Evolutionary conservation across 2,113 vertebrate genomes (phyloP), one percentile per base, ranked within the genome.

Genomic region (Galemys pyrenaicus): DNA sequence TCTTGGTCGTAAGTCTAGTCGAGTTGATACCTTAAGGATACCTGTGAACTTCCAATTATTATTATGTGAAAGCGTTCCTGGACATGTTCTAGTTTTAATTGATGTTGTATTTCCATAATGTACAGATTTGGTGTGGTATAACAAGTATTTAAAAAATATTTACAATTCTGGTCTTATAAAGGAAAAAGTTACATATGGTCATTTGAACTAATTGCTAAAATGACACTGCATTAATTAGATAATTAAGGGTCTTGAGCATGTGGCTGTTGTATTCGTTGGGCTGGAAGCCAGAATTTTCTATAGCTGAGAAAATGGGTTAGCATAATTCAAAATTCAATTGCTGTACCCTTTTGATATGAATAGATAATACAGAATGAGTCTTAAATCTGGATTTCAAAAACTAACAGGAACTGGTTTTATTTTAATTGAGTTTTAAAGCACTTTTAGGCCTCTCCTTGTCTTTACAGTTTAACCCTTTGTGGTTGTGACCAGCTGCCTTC

Each of bases 181-280:
- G 94, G 77, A 97, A 97, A 95, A 98, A 97, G 96, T 97, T 98
- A 94, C 96, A 95, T 98, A 97, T 98, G 97, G 97, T 98, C 98
- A 98, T 98, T 97, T 98, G 98, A 98, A 97, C 97, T 98, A 98
- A 98, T 98, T 98, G 97, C 97, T 97, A 97, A 98, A 98, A 97
- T 0, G 98, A 97, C 96, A 98, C 97, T 96, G 95, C 96, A 97
- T 98, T 98, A 99, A 98, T 98, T 98, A 98, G 98, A 97, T 98
- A 98, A 98, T 98, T 98, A 98, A 98, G 97, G 98, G 97, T 98
- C 97, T 96, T 0, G 62, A 98, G 96, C 97, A 97, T 98, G 97
- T 98, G 96, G 97, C 97, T 97, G 97, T 98, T 98, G 98, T 98
- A 92, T 97, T 98, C 97, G 94, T 98, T 97, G 98, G 98, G 98